phyloP scores from a whole-genome alignment of 1,140 invertebrate genomes.

The Zaprionus taronus region DNA sequence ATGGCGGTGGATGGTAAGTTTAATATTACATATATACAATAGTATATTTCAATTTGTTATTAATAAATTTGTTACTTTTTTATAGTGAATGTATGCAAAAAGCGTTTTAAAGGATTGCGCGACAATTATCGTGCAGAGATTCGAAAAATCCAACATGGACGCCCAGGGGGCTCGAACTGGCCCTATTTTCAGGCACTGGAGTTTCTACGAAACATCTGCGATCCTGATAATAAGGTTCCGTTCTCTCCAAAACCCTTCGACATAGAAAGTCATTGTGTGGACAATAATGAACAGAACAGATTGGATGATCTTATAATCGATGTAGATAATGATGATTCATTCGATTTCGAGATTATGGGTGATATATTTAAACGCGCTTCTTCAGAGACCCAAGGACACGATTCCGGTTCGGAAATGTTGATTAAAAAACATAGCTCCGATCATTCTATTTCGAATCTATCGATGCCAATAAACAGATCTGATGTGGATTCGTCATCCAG shows the following conservation, averaged over 20 bases:
- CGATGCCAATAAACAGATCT: slow-evolving; percentile 29
- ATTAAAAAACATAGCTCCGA: slow-evolving; percentile 16
- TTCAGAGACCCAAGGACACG: slow-evolving; percentile 19
- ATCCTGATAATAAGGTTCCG: slow-evolving; percentile 42
- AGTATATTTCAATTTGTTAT: neutral
- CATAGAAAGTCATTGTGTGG: neutral
- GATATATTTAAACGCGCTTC: slow-evolving; percentile 66
- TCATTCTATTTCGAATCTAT: slow-evolving; percentile 11
- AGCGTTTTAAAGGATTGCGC: slow-evolving; percentile 62
- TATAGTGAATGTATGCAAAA: slow-evolving; percentile 52
- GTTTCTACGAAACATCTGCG: slow-evolving; percentile 66
- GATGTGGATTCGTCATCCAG: slow-evolving; percentile 49
- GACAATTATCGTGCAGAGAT: slow-evolving; percentile 66
- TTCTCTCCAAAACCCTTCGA: slow-evolving; percentile 44
- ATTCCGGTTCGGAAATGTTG: slow-evolving; percentile 50
- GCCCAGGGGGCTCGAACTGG: slow-evolving; percentile 46
- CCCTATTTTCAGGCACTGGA: slow-evolving; percentile 61
- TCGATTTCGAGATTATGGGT: slow-evolving; percentile 69
- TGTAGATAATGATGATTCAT: slow-evolving; percentile 67
- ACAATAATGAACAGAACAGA: neutral
- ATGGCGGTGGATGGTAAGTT: slow-evolving; percentile 59
- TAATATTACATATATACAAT: no score
- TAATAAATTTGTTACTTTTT: neutral
- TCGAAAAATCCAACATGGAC: slow-evolving; percentile 62
- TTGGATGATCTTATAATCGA: slow-evolving; percentile 65